Evolutionary conservation across 2,797 vertebrate genomes (phyloP), one percentile per base, ranked within the genome.

Genomic region (Manis pentadactyla): DNA sequence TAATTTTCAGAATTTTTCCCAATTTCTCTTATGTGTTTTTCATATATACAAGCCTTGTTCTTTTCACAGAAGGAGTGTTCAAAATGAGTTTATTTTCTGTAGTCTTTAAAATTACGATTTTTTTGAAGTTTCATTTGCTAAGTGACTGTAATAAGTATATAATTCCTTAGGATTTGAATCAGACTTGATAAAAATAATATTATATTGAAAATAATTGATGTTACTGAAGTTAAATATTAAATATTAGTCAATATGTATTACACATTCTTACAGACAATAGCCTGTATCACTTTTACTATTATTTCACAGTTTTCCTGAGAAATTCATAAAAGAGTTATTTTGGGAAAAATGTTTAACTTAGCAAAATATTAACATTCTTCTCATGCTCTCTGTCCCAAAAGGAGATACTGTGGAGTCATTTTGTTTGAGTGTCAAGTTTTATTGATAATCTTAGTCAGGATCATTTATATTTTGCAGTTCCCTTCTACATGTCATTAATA

Each of bases 351-450:
- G 69, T 66, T 97, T 27, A 93, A 93, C 94, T 96, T 97, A 83
- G 81, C 21, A 92, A 96, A 87, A 95, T 94, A 66, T 87, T 95
- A 95, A 88, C 90, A 95, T 93, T 85, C 63, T 87, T 84, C 53
- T 95, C 71, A 75, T 85, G 37, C 6, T 87, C 14, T 96, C 7
- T 93, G 27, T 96, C n/a, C 77, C 64, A 39, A 95, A 91, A 95
- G 74, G 87, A 86, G 87, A 87, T 74, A 64, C 34, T 71, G 51
- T 21, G 15, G 51, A 95, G 31, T 66, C 75, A 96, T 96, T 97
- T 93, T 91, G 75, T 79, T 93, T 87, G 81, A 92, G 31, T 93
- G 92, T 96, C 93, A 96, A 94, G 51, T 95, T 96, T 97, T 97
- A 96, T 96, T 96, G 90, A 97, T 90, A 90, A 90, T 94, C 79